phyloP scores from a whole-genome alignment of 2,888 invertebrate genomes.

The Cheilosia vernalis region DNA sequence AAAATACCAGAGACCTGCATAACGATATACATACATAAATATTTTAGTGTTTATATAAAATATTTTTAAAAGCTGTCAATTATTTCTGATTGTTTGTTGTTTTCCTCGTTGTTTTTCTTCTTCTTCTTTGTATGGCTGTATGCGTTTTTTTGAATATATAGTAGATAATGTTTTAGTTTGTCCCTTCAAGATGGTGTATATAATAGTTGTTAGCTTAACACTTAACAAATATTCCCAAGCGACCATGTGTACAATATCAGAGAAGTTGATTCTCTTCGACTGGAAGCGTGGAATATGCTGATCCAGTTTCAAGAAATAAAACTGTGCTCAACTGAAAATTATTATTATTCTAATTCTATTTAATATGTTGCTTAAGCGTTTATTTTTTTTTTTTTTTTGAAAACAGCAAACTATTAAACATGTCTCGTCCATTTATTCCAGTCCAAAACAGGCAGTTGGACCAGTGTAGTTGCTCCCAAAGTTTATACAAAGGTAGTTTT shows the following conservation, averaged over 20 bases:
- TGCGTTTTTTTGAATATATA: slow-evolving; percentile 15
- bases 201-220: background rate
- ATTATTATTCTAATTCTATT: background rate
- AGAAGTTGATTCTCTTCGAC: slow-evolving; percentile 18
- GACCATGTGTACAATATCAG: slow-evolving; percentile 17
- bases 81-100: slow-evolving; percentile 40
- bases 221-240: background rate
- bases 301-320: slow-evolving; percentile 34
- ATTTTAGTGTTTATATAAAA: slow-evolving; percentile 34
- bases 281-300: slow-evolving; percentile 15
- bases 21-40: slow-evolving; percentile 57
- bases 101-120: slow-evolving; percentile 25
- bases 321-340: slow-evolving; percentile 26
- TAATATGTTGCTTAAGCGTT: background rate
- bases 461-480: too few species aligned
- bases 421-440: too few species aligned
- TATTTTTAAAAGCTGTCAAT: slow-evolving; percentile 63
- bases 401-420: background rate
- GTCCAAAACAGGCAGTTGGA: too few species aligned
- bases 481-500: too few species aligned
- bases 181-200: slow-evolving; percentile 7
- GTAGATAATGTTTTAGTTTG: slow-evolving; percentile 18
- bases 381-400: background rate
- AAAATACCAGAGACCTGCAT: slow-evolving; percentile 74
- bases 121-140: slow-evolving; percentile 2